phyloP scores from a whole-genome alignment of 2,888 invertebrate species.

The Zonitis immaculata region DNA sequence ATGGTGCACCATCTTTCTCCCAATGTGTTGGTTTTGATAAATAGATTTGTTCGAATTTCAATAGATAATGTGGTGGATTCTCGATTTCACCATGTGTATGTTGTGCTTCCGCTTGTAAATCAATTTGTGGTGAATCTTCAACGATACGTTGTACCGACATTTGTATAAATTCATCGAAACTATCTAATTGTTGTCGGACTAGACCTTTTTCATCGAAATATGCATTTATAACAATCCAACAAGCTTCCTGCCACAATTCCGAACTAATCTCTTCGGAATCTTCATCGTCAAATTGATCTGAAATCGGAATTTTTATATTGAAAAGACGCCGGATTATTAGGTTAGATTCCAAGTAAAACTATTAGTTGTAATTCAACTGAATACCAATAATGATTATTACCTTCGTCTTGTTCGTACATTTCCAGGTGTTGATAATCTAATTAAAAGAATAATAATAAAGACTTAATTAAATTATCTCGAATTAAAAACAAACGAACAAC shows the following conservation, averaged over 20 bases:
- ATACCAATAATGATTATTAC: no score
- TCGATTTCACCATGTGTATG: conserved; percentile 92
- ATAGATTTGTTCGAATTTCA: conserved; percentile 99
- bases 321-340: background rate
- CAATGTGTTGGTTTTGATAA: conserved; percentile 99
- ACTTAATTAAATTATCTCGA: no score
- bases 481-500: no score
- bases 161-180: conserved; percentile 99
- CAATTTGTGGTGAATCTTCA: conserved; percentile 97
- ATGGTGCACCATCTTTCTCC: conserved; percentile 99
- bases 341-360: no score
- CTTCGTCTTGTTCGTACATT: conserved; percentile 46
- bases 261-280: conserved; percentile 94
- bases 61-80: conserved; percentile 80
- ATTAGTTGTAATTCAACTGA: no score
- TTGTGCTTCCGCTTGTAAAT: conserved; percentile 96
- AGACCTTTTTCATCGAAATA: conserved; percentile 99
- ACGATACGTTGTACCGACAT: conserved; percentile 99
- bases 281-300: conserved; percentile 69
- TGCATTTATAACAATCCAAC: conserved; percentile 99
- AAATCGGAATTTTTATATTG: conserved; percentile 1
- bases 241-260: conserved; percentile 99
- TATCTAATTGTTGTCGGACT: conserved; percentile 97
- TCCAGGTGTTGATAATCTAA: conserved; percentile 4
- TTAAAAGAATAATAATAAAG: conserved; percentile 3